Evolutionary conservation across 2,797 vertebrate genomes (phyloP).

Genomic region (Aulostomus chinensis): DNA sequence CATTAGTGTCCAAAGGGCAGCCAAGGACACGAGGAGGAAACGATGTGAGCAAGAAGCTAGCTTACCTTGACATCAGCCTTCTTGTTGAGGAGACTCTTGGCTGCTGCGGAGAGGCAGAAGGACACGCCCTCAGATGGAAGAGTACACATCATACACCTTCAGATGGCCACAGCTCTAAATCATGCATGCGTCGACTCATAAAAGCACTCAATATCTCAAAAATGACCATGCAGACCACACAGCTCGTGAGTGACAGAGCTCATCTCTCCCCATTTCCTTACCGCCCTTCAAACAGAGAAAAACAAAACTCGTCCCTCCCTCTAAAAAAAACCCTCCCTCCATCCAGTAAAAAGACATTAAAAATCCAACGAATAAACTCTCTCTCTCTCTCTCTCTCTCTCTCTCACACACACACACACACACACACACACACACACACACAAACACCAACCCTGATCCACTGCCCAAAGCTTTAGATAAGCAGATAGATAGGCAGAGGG

Average conservation of each 20-base stretch:
- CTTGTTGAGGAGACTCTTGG: slow-evolving; percentile 86
- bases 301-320: slow-evolving; percentile 26
- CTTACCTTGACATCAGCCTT: slow-evolving; percentile 85
- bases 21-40: slow-evolving; percentile 3
- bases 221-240: slow-evolving; percentile 2
- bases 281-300: slow-evolving; percentile 4
- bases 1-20: neutral
- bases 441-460: slow-evolving; percentile 47
- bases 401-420: slow-evolving; percentile 16
- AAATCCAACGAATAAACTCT: slow-evolving; percentile 18
- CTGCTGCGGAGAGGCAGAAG: slow-evolving; percentile 81
- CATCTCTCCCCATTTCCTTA: slow-evolving; percentile 6
- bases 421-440: slow-evolving; percentile 15
- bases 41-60: neutral
- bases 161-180: slow-evolving; percentile 15
- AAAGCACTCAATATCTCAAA: neutral
- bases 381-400: neutral
- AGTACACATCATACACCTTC: slow-evolving; percentile 70
- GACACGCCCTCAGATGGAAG: slow-evolving; percentile 72
- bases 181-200: slow-evolving; percentile 17
- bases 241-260: neutral
- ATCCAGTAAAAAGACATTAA: slow-evolving; percentile 37
- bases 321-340: slow-evolving; percentile 15
- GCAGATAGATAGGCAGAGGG: slow-evolving; percentile 23
- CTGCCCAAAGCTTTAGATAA: slow-evolving; percentile 60